A percentile compares a stretch with the other conserved stretches of the same genome.
Evolutionary conservation across 2,113 vertebrate species (phyloP).

Genomic region (Neopipo cinnamomea): DNA sequence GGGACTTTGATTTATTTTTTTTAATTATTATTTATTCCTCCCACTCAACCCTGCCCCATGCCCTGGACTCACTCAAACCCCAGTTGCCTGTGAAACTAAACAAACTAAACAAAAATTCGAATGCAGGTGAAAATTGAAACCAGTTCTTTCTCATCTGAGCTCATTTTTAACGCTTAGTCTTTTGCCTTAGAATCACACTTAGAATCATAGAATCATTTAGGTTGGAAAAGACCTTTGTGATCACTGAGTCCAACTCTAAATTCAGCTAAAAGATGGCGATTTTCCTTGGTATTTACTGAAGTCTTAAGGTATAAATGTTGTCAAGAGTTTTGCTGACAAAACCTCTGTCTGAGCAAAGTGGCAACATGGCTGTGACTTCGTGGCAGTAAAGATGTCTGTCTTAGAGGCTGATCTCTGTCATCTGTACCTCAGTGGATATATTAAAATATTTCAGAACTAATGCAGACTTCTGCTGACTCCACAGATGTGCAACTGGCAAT

Average conservation of each 20-base stretch:
- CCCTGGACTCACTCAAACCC: not conserved
- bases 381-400: not conserved
- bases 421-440: not conserved
- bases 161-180: not conserved
- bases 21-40: not conserved
- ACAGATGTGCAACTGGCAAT: constrained; percentile 55
- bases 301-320: not conserved
- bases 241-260: not conserved
- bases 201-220: not conserved
- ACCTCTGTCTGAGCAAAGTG: not conserved
- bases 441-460: constrained; percentile 8
- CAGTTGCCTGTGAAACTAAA: not conserved
- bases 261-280: not conserved
- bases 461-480: constrained; percentile 13
- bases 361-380: not conserved
- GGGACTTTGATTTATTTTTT: not conserved
- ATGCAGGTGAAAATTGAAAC: not conserved
- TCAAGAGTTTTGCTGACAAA: not conserved
- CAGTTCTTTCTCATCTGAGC: not conserved
- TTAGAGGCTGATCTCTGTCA: not conserved
- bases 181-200: not conserved
- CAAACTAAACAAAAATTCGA: accelerated
- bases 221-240: not conserved
- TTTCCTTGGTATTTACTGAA: not conserved
- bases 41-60: not conserved